These are phyloP conservation scores for Torymus tubicola DNA, from an alignment of 2,888 invertebrate genomes.

Conservation along the genomic window DNA sequence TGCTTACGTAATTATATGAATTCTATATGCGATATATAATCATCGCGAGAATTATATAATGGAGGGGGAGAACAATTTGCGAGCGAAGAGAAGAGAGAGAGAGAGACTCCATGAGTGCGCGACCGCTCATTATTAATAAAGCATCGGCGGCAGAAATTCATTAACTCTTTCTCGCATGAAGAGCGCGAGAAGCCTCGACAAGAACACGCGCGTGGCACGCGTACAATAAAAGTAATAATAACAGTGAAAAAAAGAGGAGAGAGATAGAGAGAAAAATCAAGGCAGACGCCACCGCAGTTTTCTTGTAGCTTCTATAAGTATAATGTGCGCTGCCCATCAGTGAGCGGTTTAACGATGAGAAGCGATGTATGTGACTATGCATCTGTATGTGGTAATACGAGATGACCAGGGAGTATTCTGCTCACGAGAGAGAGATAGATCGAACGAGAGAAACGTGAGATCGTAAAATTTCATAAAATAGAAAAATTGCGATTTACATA, in stretches of 20 bases:
- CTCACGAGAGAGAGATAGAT: too few relatives aligned
- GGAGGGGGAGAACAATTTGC: conserved; percentile 26
- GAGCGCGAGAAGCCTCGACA: background rate
- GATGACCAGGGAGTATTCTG: too few relatives aligned
- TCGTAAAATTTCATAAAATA: too few relatives aligned
- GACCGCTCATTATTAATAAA: conserved; percentile 28
- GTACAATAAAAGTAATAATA: conserved; percentile 8
- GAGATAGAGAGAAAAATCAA: background rate
- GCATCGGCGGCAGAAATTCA: conserved; percentile 22
- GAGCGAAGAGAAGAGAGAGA: background rate
- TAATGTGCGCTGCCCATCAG: too few relatives aligned
- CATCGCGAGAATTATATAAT: conserved; percentile 33
- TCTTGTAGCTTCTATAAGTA: background rate
- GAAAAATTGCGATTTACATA: too few relatives aligned
- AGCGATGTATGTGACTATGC: too few relatives aligned
- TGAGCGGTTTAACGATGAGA: too few relatives aligned
- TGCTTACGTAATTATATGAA: conserved; percentile 39
- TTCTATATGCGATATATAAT: background rate
- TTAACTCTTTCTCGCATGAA: background rate
- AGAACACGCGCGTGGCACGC: too few relatives aligned
- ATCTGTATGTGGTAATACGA: too few relatives aligned
- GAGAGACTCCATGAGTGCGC: too few relatives aligned
- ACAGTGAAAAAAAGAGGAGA: background rate
- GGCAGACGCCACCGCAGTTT: background rate
- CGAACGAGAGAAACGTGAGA: too few relatives aligned